Percentiles rank a stretch among this genome's conserved stretches.
phyloP scores from a whole-genome alignment of 2,888 invertebrate species.

The Campopleginae sp. region DNA sequence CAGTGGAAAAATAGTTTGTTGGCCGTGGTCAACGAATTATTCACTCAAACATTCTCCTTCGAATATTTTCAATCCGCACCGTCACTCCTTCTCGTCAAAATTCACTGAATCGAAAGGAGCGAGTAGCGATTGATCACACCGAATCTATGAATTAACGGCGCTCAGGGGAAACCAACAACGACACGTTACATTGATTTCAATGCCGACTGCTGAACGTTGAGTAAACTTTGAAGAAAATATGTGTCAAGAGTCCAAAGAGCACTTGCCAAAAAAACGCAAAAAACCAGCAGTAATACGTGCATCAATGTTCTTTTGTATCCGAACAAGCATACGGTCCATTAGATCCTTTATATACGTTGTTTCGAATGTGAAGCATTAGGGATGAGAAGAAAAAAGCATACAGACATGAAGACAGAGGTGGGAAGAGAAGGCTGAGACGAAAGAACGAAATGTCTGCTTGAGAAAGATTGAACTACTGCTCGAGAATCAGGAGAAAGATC shows the following conservation, averaged over 20 bases:
- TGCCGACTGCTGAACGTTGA: not conserved
- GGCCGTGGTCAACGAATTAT: not conserved
- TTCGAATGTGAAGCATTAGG: slow-evolving; percentile 3
- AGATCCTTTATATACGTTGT: not conserved
- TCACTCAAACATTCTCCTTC: not conserved
- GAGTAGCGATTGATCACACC: not conserved
- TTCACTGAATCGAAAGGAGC: too few species aligned
- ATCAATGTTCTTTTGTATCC: slow-evolving; percentile 7
- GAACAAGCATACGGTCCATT: slow-evolving; percentile 10
- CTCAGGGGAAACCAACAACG: not conserved
- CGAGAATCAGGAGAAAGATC: slow-evolving; percentile 11
- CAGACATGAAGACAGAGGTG: not conserved
- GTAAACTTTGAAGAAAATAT: not conserved
- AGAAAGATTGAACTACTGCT: slow-evolving; percentile 44
- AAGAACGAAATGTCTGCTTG: slow-evolving; percentile 27
- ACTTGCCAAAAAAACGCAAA: not conserved
- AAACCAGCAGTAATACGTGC: not conserved
- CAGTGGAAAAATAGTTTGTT: too few species aligned
- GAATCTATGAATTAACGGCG: not conserved
- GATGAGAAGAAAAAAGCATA: not conserved
- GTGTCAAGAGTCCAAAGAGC: not conserved
- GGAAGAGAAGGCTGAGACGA: not conserved
- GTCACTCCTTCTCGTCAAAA: too few species aligned
- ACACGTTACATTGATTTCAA: not conserved
- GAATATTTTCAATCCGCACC: not conserved